Percentiles rank a stretch among this genome's conserved stretches.
Conservation (phyloP, 2,113 vertebrate species). For the Bubo scandiacus region DNA sequence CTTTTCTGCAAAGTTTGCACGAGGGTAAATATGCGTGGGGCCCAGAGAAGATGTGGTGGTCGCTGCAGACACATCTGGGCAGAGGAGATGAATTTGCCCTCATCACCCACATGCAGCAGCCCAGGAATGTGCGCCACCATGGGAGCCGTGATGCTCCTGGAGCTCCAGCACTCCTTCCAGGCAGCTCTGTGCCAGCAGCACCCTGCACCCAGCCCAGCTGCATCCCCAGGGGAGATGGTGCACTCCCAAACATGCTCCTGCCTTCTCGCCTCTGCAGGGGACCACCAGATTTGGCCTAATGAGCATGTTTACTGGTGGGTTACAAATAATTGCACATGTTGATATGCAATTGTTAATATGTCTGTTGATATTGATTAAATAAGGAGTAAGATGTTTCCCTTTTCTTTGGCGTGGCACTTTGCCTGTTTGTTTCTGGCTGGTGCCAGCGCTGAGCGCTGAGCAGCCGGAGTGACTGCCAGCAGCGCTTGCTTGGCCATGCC, state of each 20-base stretch:
- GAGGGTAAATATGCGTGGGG: fast-evolving
- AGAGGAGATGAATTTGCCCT: neutral
- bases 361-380: slow-evolving; percentile 72
- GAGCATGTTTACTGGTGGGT: slow-evolving; percentile 3
- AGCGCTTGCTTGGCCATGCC: slow-evolving; percentile 71
- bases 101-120: fast-evolving
- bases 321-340: slow-evolving; percentile 35
- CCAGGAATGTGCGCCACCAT: fast-evolving
- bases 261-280: neutral
- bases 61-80: neutral
- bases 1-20: neutral
- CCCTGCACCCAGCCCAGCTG: fast-evolving
- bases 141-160: fast-evolving
- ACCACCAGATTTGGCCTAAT: neutral
- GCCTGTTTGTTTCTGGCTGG: slow-evolving; percentile 71
- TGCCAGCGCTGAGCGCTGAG: slow-evolving; percentile 4
- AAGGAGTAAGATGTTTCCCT: slow-evolving; percentile 65
- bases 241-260: fast-evolving
- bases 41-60: neutral
- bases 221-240: fast-evolving
- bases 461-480: slow-evolving; percentile 63
- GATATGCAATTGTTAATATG: neutral
- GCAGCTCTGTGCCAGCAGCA: neutral
- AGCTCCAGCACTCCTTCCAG: neutral
- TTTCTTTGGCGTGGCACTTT: slow-evolving; percentile 53